phyloP scores from a whole-genome alignment of 1,140 invertebrate genomes.

The Berghia stephanieae region DNA sequence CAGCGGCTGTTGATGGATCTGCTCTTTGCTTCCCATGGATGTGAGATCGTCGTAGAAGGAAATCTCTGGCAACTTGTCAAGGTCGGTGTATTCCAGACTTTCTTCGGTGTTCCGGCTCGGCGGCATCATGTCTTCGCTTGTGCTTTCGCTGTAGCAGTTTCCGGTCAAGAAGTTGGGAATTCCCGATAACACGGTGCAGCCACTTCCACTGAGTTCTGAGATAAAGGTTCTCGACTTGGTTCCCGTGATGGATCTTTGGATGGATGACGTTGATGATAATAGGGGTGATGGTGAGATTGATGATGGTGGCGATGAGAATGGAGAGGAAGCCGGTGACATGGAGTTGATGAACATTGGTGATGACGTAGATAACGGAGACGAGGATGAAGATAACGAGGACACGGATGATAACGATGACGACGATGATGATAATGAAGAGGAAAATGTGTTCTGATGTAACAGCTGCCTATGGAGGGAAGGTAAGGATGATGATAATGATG shows the following conservation, averaged over 20 bases:
- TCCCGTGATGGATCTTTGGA: too few species aligned
- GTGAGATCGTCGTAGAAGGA: neutral
- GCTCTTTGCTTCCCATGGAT: too few species aligned
- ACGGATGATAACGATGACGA: neutral
- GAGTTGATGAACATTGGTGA: neutral
- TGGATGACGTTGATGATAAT: too few species aligned
- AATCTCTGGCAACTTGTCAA: neutral
- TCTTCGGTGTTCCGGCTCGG: neutral
- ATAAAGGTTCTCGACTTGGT: conserved; percentile 7
- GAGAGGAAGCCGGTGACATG: neutral
- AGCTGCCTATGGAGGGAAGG: neutral
- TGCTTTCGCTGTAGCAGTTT: too few species aligned
- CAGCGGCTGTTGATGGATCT: too few species aligned
- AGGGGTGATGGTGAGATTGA: too few species aligned
- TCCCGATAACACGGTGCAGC: neutral
- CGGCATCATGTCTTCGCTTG: neutral
- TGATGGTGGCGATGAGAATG: too few species aligned
- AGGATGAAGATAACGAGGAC: neutral
- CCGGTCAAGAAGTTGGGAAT: neutral
- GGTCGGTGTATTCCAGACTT: neutral
- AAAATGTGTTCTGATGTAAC: too few species aligned
- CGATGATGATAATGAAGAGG: too few species aligned
- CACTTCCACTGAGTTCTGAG: neutral
- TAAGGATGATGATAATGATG: neutral
- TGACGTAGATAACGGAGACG: neutral